Conservation (phyloP, 2,113 vertebrate species). For the Sturnus vulgaris region DNA sequence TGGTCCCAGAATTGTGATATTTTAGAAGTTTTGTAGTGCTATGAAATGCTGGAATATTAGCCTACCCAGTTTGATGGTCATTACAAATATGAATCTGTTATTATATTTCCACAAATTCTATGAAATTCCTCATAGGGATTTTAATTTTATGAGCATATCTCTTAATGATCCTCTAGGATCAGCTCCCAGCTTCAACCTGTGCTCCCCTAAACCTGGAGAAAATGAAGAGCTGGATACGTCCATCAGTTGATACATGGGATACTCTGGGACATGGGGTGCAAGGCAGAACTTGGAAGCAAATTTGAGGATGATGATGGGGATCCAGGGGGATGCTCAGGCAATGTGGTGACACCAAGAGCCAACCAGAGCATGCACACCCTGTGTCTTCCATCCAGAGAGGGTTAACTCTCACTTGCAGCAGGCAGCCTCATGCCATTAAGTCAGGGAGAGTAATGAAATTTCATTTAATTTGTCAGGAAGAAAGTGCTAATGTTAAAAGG, state of each 20-base stretch:
- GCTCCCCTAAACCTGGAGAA: neutral
- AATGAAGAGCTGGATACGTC: neutral
- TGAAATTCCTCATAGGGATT: neutral
- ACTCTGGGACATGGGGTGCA: neutral
- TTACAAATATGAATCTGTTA: neutral
- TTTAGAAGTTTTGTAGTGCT: neutral
- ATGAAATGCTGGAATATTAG: neutral
- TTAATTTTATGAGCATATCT: neutral
- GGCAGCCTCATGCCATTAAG: constrained; percentile 94
- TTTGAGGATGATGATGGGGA: neutral
- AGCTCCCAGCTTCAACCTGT: neutral
- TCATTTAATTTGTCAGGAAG: constrained; percentile 99
- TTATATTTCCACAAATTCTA: neutral
- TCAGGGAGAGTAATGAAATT: constrained; percentile 97
- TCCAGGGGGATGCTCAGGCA: neutral
- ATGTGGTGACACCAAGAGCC: neutral
- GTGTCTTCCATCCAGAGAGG: constrained; percentile 68
- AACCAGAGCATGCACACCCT: neutral
- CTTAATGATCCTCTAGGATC: neutral
- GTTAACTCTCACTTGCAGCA: constrained; percentile 79
- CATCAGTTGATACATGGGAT: neutral
- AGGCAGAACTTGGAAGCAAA: neutral
- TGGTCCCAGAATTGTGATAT: neutral
- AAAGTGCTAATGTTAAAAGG: constrained; percentile 99
- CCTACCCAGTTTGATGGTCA: accelerated